Evolutionary conservation across 2,797 vertebrate genomes (phyloP).

Genomic region (Gymnothorax reevesii): DNA sequence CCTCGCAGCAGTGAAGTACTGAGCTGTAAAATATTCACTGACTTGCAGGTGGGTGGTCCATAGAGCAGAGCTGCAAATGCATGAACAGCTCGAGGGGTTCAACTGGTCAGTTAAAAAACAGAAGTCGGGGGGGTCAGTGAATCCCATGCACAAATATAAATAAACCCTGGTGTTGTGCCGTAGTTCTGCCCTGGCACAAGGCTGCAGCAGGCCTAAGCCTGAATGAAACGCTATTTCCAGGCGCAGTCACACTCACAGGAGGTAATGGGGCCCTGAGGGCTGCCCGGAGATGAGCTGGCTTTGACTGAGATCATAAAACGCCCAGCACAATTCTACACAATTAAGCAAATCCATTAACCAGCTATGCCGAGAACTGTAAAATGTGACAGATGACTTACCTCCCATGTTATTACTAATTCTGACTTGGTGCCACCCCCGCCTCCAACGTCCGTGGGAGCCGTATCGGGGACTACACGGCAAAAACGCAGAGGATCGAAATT

Average conservation of each 20-base stretch:
- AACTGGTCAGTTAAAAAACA: not conserved
- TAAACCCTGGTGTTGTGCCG: not conserved
- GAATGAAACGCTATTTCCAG: conserved; percentile 50
- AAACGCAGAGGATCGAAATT: conserved; percentile 13
- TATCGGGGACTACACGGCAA: conserved; percentile 83
- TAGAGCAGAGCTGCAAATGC: not conserved
- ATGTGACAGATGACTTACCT: conserved; percentile 85
- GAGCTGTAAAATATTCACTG: not conserved
- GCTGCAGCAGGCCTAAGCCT: conserved; percentile 49
- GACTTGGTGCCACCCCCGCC: conserved; percentile 95
- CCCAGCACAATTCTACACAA: conserved; percentile 73
- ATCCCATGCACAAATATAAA: not conserved
- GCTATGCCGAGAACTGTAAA: conserved; percentile 59
- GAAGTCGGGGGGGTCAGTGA: not conserved
- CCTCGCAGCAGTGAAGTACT: not conserved
- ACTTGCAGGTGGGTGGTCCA: not conserved
- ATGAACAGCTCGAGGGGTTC: not conserved
- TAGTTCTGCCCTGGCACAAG: not conserved
- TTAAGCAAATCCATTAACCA: conserved; percentile 70
- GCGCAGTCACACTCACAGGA: conserved; percentile 51
- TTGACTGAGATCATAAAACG: conserved; percentile 64
- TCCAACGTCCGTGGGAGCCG: conserved; percentile 88
- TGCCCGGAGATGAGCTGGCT: conserved; percentile 35
- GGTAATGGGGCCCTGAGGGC: conserved; percentile 38
- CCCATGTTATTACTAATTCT: conserved; percentile 97